A percentile compares a stretch with the other conserved stretches of the same genome.
Evolutionary conservation across 2,888 invertebrate species (phyloP).

Genomic region (Hemistola chrysoprasaria): DNA sequence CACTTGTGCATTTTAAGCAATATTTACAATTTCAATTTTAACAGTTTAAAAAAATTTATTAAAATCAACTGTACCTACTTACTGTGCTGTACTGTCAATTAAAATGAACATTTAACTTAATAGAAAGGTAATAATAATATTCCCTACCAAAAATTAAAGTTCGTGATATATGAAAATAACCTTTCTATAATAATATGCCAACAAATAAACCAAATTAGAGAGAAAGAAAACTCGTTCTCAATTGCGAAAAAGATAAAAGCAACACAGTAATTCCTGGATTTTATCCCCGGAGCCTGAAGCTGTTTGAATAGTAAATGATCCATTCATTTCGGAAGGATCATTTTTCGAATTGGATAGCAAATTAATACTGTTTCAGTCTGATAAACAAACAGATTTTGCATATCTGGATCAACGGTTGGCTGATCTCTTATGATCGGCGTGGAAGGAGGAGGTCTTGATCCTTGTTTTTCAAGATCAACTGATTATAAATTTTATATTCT

Average conservation of each 20-base stretch:
- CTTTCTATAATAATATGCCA: too few relatives aligned
- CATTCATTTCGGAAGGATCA: conserved; percentile 62
- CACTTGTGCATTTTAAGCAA: too few relatives aligned
- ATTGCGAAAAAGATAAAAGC: conserved; percentile 10
- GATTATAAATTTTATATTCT: too few relatives aligned
- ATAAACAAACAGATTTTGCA: conserved; percentile 78
- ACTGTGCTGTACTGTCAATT: too few relatives aligned
- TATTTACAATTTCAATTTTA: too few relatives aligned
- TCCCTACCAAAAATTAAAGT: too few relatives aligned
- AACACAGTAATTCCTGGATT: conserved; percentile 23
- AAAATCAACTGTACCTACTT: too few relatives aligned
- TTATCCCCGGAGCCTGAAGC: conserved; percentile 50
- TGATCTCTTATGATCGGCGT: conserved; percentile 40
- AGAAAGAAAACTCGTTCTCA: neutral
- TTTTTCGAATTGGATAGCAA: conserved; percentile 62
- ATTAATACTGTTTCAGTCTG: conserved; percentile 67
- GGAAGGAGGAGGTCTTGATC: conserved; percentile 49
- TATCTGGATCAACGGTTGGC: conserved; percentile 59
- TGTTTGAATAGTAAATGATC: conserved; percentile 78
- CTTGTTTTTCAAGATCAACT: too few relatives aligned
- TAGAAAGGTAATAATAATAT: too few relatives aligned
- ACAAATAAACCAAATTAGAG: neutral
- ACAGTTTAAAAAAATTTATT: too few relatives aligned
- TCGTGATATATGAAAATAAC: too few relatives aligned
- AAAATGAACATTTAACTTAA: too few relatives aligned